Base-by-base conservation (phyloP, 1,140 invertebrate species). In the Zaprionus davidi region DNA sequence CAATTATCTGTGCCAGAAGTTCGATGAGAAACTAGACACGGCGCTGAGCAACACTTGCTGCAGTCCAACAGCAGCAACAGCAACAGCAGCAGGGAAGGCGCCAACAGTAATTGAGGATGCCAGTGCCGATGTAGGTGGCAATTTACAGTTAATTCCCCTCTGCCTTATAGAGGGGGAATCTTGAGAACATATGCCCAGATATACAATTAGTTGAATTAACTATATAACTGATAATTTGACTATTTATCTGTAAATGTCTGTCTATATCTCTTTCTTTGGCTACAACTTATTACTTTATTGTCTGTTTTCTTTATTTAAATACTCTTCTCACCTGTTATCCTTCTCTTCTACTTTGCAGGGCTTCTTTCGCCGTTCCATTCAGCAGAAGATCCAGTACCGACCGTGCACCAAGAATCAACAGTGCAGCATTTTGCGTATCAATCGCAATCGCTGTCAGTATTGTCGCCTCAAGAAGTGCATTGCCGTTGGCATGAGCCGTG, bases 381-480 rank as follows among this genome's bases (percentile, higher is more conserved):
- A 99, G 94, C 98, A 99, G 94, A 99, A 99, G 94, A 99, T 99
- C 77, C 98, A 99, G 93, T 99, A 99, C 94, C 95, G 98, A 83
- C 98, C 98, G 36, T 99, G 98, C 94, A 98, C 98, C 90, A 99
- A 99, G 94, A 99, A 98, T 93, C 98, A 99, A 93, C 97, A 99
- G 95, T 99, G 98, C 94, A 97, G 97, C 93, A 99, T 99, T 84
- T 95, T 99, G 65, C 95, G 98, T 81, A 98, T 99, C 94, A 99
- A 99, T 95, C 95, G 98, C 92, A 99, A 99, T 94, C 96, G 98
- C 81, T 99, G 98, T 94, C 98, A 99, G 93, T 99, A 98, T 93
- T 99, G 98, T 94, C 95, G 98, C 77, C 95, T 99, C 82, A 99
- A 99, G 94, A 99, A 99, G 95, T 99, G 98, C 94, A 98, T 99